phyloP scores from a whole-genome alignment of 2,113 vertebrate genomes.

The Colistium nudipinnis region DNA sequence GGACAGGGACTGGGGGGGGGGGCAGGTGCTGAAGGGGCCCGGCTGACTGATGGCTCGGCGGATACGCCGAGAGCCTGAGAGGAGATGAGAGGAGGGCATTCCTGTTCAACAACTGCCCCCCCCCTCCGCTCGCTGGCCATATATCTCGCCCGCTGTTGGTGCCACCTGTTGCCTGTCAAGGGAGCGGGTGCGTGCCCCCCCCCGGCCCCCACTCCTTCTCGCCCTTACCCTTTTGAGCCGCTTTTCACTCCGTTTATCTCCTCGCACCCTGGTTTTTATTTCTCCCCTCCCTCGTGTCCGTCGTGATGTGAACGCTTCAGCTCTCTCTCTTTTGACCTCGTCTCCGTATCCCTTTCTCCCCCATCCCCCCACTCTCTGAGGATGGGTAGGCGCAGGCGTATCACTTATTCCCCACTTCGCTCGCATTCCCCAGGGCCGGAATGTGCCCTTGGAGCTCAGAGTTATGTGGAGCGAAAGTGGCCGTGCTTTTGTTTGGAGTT shows the following conservation, averaged over 20 bases:
- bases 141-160: constrained; percentile 30
- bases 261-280: too few species aligned
- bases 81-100: constrained; percentile 41
- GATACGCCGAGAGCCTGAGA: constrained; percentile 55
- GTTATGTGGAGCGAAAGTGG: constrained; percentile 31
- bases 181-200: not conserved
- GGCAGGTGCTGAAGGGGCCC: constrained; percentile 70
- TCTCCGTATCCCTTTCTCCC: not conserved
- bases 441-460: constrained; percentile 59
- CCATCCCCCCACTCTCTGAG: constrained; percentile 32
- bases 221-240: constrained; percentile 8
- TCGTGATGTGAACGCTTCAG: constrained; percentile 49
- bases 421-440: constrained; percentile 55
- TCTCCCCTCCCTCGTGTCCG: constrained; percentile 24
- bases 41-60: constrained; percentile 69
- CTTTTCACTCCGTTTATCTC: not conserved
- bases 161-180: constrained; percentile 64
- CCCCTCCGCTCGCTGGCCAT: constrained; percentile 7
- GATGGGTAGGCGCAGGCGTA: constrained; percentile 45
- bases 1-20: too few species aligned
- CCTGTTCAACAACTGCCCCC: constrained; percentile 54
- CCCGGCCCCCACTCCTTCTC: constrained; percentile 1
- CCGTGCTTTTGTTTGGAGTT: too few species aligned
- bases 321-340: constrained; percentile 41
- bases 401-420: constrained; percentile 29